Evolutionary conservation across 2,888 invertebrate species (phyloP), one percentile per base, ranked within the genome.

Genomic region (Bursaphelenchus okinawaensis): DNA sequence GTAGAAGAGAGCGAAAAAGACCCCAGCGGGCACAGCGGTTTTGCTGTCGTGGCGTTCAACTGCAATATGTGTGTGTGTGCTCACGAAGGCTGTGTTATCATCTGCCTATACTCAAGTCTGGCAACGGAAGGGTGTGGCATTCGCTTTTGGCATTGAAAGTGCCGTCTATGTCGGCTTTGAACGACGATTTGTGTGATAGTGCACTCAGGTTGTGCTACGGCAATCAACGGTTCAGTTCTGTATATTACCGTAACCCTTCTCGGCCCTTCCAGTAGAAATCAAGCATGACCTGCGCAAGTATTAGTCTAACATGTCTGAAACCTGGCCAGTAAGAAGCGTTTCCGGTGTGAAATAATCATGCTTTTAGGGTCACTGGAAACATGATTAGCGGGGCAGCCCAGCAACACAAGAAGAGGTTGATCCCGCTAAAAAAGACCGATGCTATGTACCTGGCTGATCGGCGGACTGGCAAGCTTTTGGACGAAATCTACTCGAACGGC

Each of bases 361-460:
- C 16, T 57, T 57, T 57, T 6, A 57, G 58, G 58, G 58, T 57
- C 1, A 57, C 58, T 16, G 58, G 58, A 22, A 81, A 80, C 74
- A 80, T 80, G 80, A 80, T 80, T 73, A 76, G 76, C 75, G 79
- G 80, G 67, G 80, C 80, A 55, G 78, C 80, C 59, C 78, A 80
- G 68, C 80, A 81, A 66, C 81, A 80, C 74, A 80, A 79, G 65
- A 80, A 80, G 71, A 76, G 80, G 71, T 71, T 81, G 67, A 70
- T 77, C 61, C 78, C 79, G 74, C 67, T 80, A 67, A 72, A 78
- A 50, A 79, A 74, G 68, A 80, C 80, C 29, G 80, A 80, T 69
- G 79, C 80, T n/a, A 80, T 80, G 80, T 65, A 69, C 29, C 68
- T 70, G 52, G 80, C 80, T 56, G 80, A 81, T 52, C 70, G 80